Conservation (phyloP, 2,797 vertebrate genomes). For the Gila robusta region DNA sequence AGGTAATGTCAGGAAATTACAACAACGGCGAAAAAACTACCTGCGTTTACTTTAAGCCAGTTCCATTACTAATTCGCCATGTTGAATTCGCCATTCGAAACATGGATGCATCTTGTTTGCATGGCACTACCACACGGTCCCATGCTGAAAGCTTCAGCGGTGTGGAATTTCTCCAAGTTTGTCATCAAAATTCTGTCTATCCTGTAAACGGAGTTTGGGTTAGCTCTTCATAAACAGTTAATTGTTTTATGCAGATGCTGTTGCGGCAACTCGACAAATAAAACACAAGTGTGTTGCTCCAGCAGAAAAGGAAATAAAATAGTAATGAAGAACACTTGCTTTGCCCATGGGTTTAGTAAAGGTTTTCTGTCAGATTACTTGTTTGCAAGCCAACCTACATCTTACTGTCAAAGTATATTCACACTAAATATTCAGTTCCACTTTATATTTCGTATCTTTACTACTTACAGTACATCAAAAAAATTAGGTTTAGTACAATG, state of each 20-base stretch:
- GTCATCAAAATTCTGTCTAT: constrained; percentile 35
- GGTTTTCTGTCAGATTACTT: neutral
- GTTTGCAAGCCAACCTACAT: neutral
- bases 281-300: constrained; percentile 56
- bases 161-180: constrained; percentile 2
- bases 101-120: neutral
- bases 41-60: constrained; percentile 34
- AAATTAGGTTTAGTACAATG: neutral
- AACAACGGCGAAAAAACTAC: constrained; percentile 1
- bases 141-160: constrained; percentile 6
- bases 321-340: constrained; percentile 55
- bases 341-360: constrained; percentile 24
- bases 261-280: constrained; percentile 49
- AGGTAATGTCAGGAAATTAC: constrained; percentile 68
- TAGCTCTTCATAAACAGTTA: constrained; percentile 59
- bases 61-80: constrained; percentile 4
- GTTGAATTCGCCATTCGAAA: constrained; percentile 33
- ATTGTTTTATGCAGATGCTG: constrained; percentile 60
- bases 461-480: neutral
- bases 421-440: neutral
- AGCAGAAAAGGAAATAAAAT: constrained; percentile 67
- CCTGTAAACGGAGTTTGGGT: constrained; percentile 56
- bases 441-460: neutral
- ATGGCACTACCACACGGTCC: neutral
- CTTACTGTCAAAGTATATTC: neutral